phyloP scores from a whole-genome alignment of 2,113 vertebrate genomes.

The Hippolais icterina region DNA sequence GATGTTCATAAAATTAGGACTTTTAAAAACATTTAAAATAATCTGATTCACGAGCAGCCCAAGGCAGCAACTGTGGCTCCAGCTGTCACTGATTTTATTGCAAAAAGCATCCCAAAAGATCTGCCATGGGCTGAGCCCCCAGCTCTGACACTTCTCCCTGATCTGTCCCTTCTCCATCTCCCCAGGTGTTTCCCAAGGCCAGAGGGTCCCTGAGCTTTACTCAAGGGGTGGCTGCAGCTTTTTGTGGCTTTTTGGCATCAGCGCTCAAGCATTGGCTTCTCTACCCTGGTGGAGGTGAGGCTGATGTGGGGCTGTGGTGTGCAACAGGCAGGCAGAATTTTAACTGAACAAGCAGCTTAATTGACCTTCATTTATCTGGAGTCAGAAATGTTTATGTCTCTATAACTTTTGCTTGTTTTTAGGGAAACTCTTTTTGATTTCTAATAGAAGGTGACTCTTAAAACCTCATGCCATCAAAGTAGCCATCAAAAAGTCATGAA shows the following conservation, averaged over 20 bases:
- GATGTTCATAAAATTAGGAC: background rate
- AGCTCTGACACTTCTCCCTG: background rate
- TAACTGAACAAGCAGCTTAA: background rate
- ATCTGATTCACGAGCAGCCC: background rate
- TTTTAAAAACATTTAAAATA: fast-evolving
- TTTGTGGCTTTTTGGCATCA: background rate
- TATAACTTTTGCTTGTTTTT: background rate
- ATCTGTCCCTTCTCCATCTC: background rate
- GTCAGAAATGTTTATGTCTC: background rate
- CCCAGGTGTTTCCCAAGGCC: background rate
- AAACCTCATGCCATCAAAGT: background rate
- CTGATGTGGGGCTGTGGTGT: background rate
- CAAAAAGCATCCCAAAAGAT: background rate
- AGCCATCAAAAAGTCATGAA: background rate
- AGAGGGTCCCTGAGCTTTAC: background rate
- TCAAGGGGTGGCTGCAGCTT: background rate
- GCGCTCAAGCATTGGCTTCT: fast-evolving
- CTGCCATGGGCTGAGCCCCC: background rate
- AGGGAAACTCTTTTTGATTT: background rate
- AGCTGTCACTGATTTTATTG: background rate
- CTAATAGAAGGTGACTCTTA: background rate
- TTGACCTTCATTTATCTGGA: background rate
- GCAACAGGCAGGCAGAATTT: background rate
- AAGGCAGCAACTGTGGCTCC: background rate
- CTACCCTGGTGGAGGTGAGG: background rate